Conservation (phyloP, 2,113 vertebrate species). For the Erythrocercus mccallii region DNA sequence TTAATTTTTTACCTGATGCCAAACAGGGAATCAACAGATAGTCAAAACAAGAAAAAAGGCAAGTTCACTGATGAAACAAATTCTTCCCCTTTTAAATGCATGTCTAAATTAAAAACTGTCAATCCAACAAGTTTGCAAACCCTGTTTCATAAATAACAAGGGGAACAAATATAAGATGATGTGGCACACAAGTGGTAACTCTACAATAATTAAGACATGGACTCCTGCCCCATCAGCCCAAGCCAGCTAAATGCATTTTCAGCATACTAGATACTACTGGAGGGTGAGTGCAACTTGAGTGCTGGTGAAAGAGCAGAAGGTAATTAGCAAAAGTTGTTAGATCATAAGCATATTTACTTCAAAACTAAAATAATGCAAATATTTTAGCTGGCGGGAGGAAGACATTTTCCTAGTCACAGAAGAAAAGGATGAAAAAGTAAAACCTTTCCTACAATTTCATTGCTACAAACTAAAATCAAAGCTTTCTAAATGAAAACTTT, state of each 20-base stretch:
- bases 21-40: neutral
- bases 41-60: neutral
- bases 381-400: neutral
- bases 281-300: neutral
- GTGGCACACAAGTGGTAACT: neutral
- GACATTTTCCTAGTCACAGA: neutral
- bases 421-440: neutral
- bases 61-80: neutral
- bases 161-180: neutral
- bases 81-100: neutral
- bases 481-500: neutral
- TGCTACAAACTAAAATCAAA: neutral
- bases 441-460: neutral
- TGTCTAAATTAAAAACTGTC: neutral
- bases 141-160: neutral
- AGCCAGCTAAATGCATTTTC: neutral
- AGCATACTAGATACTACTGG: neutral
- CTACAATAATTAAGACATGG: neutral
- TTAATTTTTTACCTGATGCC: neutral
- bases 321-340: neutral
- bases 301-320: constrained; percentile 3
- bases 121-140: neutral
- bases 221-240: neutral
- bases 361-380: constrained; percentile 7
- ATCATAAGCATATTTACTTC: neutral